Base-by-base conservation (phyloP, 2,888 invertebrate species). In the Patella depressa region DNA sequence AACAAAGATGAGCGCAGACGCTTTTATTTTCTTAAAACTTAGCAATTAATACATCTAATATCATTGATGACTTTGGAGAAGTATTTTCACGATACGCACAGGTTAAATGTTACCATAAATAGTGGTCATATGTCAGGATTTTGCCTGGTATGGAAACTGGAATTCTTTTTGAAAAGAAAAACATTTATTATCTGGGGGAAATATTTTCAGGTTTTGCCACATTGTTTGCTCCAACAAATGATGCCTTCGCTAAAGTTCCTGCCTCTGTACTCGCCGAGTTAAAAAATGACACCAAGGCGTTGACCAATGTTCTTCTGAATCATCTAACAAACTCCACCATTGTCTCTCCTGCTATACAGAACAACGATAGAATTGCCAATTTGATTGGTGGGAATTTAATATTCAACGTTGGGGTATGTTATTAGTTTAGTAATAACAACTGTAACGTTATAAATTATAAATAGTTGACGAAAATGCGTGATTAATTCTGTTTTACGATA, bases 171-270 rank as follows among this genome's bases (percentile, higher is more conserved):
- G 29, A 14, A 12, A 34, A 72, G 11, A 11, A 15, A 24, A 72
- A n/a, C 15, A n/a, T 12, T n/a, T 9, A 11, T 34, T n/a, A 12
- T 14, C 45, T 53, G 15, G 72, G 5, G 5, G 14, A 7, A 29
- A 9, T 29, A 7, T 71, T 53, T 73, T 53, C 53, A 78, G 78
- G 74, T 45, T 71, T 71, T n/a, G 53, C 19, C 71, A 78, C 78
- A 2, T 53, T 78, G 5, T 78, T 78, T 53, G 78, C 78, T n/a
- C 78, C 78, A 15, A 74, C 74, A n/a, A 72, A 78, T 57, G 75
- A 57, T 57, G 78, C 78, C 59, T 78, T 78, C 65, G 75, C 74
- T 54, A 72, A 57, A 17, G 54, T 78, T 29, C 72, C 78, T 0
- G 54, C 19, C 7, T 65, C 69, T 0, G 29, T 53, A n/a, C 24